Conservation (phyloP, 2,888 invertebrate species). For the Pherbina coryleti region DNA sequence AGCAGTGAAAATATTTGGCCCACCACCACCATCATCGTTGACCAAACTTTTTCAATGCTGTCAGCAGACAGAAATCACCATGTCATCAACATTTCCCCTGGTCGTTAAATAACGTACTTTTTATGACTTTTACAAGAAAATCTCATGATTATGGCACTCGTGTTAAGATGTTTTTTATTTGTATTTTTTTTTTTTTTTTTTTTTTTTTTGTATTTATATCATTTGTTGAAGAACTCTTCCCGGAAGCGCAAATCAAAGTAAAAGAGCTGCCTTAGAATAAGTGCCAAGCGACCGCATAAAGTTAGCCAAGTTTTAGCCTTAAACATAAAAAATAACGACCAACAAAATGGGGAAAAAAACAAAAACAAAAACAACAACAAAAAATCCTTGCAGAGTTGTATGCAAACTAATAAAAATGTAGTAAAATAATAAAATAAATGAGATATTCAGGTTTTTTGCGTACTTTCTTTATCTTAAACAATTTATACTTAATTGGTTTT, state of each 20-base stretch:
- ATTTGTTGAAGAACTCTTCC: not conserved
- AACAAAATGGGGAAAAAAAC: not conserved
- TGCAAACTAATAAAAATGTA: not conserved
- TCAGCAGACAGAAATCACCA: not conserved
- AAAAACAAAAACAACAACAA: not conserved
- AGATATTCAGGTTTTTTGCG: not conserved
- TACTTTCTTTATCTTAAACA: not conserved
- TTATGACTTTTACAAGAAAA: slow-evolving; percentile 11
- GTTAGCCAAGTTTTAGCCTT: not conserved
- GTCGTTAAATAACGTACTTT: slow-evolving; percentile 1
- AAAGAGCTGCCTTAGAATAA: too few species aligned
- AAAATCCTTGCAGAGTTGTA: not conserved
- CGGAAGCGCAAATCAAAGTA: not conserved
- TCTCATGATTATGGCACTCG: not conserved
- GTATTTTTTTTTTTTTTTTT: too few species aligned
- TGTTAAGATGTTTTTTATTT: not conserved
- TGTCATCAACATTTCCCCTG: not conserved
- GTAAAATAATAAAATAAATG: not conserved
- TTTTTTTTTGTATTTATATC: too few species aligned
- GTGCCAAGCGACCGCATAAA: not conserved
- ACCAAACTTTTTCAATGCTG: not conserved
- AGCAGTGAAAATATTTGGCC: too few species aligned
- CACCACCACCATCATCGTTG: not conserved
- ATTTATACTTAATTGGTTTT: not conserved
- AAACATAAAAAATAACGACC: not conserved